These are phyloP conservation scores for Cirrhinus mrigala DNA, from an alignment of 2,797 vertebrate species.

Conservation along the genomic window DNA sequence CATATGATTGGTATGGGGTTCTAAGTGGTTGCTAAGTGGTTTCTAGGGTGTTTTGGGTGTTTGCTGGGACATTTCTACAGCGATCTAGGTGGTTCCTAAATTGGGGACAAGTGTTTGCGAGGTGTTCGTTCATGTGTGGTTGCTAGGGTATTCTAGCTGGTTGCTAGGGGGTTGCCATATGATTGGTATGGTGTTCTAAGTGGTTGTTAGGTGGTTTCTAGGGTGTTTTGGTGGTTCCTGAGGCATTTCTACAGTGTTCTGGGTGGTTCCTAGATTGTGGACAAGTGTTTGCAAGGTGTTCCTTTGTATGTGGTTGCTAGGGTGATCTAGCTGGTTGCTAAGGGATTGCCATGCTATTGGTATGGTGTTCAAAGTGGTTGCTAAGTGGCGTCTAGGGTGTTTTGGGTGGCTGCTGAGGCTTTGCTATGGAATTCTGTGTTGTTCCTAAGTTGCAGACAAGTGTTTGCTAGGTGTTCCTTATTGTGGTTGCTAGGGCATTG, in stretches of 20 bases:
- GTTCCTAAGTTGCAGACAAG: neutral
- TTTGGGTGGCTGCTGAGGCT: too few species aligned
- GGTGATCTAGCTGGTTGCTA: too few species aligned
- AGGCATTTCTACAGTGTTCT: too few species aligned
- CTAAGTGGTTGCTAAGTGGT: neutral
- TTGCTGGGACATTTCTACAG: neutral
- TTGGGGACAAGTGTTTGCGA: neutral
- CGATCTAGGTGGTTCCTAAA: neutral
- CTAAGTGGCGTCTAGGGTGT: neutral
- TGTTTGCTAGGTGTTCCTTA: neutral
- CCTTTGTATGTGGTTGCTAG: neutral
- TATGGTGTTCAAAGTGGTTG: neutral
- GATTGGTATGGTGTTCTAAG: neutral
- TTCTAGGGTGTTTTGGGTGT: neutral
- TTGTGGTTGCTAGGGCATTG: neutral
- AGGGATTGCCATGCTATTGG: neutral
- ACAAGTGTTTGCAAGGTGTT: too few species aligned
- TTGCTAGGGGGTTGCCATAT: accelerated
- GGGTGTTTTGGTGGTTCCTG: neutral
- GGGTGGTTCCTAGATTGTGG: too few species aligned
- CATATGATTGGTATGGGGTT: neutral
- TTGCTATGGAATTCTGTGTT: neutral
- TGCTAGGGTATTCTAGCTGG: neutral
- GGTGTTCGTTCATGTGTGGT: neutral
- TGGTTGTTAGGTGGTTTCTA: neutral